Evolutionary conservation across 1,140 invertebrate species (phyloP).

Genomic region (Oppia nitens): DNA sequence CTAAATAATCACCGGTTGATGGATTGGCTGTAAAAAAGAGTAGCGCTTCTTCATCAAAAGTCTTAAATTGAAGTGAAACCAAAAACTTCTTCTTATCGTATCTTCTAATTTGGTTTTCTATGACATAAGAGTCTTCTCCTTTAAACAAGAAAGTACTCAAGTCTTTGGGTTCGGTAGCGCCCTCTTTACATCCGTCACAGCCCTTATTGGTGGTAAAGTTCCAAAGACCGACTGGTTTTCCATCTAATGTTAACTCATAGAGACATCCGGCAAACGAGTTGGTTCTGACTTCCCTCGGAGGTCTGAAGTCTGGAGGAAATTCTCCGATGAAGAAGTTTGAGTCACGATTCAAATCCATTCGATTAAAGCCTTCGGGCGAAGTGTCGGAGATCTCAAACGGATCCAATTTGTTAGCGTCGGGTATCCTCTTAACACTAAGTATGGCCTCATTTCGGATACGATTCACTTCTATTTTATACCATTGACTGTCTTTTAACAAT

Average conservation of each 20-base stretch:
- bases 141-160: slow-evolving; percentile 45
- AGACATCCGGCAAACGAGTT: slow-evolving; percentile 46
- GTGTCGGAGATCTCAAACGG: slow-evolving; percentile 15
- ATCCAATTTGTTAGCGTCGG: slow-evolving; percentile 18
- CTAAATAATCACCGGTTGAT: slow-evolving; percentile 29
- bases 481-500: slow-evolving; percentile 40
- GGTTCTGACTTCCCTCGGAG: slow-evolving; percentile 24
- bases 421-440: slow-evolving; percentile 24
- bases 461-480: slow-evolving; percentile 52
- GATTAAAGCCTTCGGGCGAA: slow-evolving; percentile 22
- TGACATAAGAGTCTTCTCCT: slow-evolving; percentile 53
- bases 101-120: slow-evolving; percentile 40
- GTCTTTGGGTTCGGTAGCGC: slow-evolving; percentile 28
- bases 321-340: slow-evolving; percentile 24
- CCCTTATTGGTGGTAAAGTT: slow-evolving; percentile 53
- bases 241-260: slow-evolving; percentile 56
- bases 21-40: slow-evolving; percentile 63
- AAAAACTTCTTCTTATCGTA: slow-evolving; percentile 54
- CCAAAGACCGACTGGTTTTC: slow-evolving; percentile 63
- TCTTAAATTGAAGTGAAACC: slow-evolving; percentile 60
- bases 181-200: slow-evolving; percentile 49
- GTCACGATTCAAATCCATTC: slow-evolving; percentile 21
- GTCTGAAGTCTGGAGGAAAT: slow-evolving; percentile 21
- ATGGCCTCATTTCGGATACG: slow-evolving; percentile 26
- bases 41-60: slow-evolving; percentile 69